Conservation (phyloP, 2,113 vertebrate genomes). For the Polypterus bichir region DNA sequence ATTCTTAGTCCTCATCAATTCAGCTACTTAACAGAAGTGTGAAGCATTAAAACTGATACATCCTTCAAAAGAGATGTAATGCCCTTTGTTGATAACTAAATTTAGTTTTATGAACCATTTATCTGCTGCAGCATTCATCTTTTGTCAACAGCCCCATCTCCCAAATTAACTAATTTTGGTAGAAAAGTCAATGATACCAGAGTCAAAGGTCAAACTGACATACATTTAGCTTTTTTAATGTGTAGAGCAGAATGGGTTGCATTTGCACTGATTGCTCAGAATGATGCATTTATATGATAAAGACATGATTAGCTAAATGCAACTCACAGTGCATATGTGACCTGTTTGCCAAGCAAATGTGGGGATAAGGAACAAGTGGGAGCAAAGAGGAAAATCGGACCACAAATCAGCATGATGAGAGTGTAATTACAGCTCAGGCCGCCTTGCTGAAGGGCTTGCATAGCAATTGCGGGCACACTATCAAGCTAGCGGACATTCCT, state of each 20-base stretch:
- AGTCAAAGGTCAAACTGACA: constrained; percentile 30
- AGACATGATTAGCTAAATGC: constrained; percentile 34
- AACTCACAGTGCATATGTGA: constrained; percentile 26
- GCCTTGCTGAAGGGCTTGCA: constrained; percentile 36
- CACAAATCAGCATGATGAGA: constrained; percentile 35
- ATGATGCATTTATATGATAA: constrained; percentile 28
- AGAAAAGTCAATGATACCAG: constrained; percentile 21
- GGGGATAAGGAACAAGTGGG: constrained; percentile 22
- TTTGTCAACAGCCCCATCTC: constrained; percentile 27
- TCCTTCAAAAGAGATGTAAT: constrained; percentile 23
- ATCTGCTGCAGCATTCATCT: constrained; percentile 24
- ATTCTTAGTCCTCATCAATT: constrained; percentile 24
- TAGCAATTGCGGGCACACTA: constrained; percentile 33
- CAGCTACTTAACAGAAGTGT: constrained; percentile 11
- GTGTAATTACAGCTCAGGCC: constrained; percentile 35
- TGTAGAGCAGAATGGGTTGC: constrained; percentile 23
- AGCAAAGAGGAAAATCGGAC: constrained; percentile 20
- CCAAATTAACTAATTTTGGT: constrained; percentile 24
- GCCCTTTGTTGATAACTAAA: constrained; percentile 24
- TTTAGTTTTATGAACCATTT: constrained; percentile 28
- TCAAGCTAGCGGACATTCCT: constrained; percentile 24
- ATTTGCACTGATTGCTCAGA: constrained; percentile 33
- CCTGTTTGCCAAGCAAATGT: constrained; percentile 36
- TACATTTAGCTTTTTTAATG: constrained; percentile 17
- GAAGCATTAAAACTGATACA: constrained; percentile 20